Evolutionary conservation across 1,140 invertebrate genomes (phyloP).

Genomic region (Ctenoplectra terminalis): DNA sequence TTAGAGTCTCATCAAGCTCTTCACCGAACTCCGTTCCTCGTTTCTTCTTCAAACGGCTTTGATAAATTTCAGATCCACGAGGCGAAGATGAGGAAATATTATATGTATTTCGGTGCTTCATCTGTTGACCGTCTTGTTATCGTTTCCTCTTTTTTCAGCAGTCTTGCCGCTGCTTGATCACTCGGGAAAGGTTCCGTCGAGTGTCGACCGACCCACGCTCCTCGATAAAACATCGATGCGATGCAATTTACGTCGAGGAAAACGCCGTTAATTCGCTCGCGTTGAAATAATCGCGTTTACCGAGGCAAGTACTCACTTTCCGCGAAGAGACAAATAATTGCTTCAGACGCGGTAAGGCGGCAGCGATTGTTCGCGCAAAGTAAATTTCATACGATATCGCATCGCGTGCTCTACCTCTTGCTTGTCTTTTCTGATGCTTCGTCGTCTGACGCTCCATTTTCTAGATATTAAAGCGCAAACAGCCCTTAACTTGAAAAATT

Average conservation of each 20-base stretch:
- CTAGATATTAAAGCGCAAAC: slow-evolving; percentile 19
- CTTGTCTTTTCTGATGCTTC: too few species aligned
- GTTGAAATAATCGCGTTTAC: slow-evolving; percentile 9
- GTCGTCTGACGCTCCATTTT: too few species aligned
- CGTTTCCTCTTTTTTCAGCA: neutral
- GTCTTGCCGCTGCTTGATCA: neutral
- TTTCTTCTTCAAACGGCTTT: slow-evolving; percentile 42
- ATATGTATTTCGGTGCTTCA: slow-evolving; percentile 17
- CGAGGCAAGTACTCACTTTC: neutral
- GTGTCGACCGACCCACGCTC: too few species aligned
- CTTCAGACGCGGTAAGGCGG: neutral
- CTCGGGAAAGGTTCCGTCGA: neutral
- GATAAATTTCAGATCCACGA: slow-evolving; percentile 11
- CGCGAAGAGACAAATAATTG: neutral
- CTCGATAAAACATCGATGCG: neutral
- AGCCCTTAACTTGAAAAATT: slow-evolving; percentile 29
- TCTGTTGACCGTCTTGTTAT: slow-evolving; percentile 27
- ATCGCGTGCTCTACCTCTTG: neutral
- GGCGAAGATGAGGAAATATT: neutral
- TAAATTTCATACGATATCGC: slow-evolving; percentile 1
- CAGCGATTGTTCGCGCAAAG: neutral
- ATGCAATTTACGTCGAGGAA: neutral
- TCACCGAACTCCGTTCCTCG: slow-evolving; percentile 18
- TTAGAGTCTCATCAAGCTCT: slow-evolving; percentile 47
- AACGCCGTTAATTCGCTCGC: slow-evolving; percentile 17